Evolutionary conservation across 2,797 vertebrate genomes (phyloP).

Genomic region (Danio aesculapii): DNA sequence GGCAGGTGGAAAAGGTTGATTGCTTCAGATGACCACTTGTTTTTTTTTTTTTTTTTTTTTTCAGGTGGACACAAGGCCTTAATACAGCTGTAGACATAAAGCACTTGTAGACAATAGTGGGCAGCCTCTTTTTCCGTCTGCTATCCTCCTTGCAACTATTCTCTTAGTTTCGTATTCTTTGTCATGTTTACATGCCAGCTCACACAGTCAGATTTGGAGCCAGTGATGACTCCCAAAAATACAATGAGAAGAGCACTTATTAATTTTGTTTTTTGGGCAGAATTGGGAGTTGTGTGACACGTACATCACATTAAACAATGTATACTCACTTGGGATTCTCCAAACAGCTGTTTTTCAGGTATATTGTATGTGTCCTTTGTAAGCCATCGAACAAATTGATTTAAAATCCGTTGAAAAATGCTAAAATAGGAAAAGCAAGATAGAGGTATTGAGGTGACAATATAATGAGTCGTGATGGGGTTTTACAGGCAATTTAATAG

Average conservation of each 20-base stretch:
- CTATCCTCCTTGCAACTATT: background rate
- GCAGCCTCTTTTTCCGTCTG: background rate
- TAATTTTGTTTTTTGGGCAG: slow-evolving; percentile 54
- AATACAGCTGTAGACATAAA: no score
- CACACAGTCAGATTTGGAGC: slow-evolving; percentile 53
- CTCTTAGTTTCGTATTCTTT: slow-evolving; percentile 35
- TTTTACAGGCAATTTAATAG: background rate
- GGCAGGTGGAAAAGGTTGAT: no score
- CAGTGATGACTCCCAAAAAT: slow-evolving; percentile 32
- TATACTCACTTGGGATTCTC: slow-evolving; percentile 46
- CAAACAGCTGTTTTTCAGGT: slow-evolving; percentile 8
- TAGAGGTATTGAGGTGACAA: background rate
- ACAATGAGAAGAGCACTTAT: slow-evolving; percentile 51
- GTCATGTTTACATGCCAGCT: slow-evolving; percentile 47
- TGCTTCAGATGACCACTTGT: no score
- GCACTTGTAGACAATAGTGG: slow-evolving; percentile 11
- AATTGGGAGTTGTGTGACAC: slow-evolving; percentile 18
- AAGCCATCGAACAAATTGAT: slow-evolving; percentile 54
- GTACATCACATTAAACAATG: slow-evolving; percentile 40
- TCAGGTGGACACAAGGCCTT: no score
- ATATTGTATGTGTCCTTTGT: background rate
- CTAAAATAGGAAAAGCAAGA: background rate
- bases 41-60: no score
- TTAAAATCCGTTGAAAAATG: background rate
- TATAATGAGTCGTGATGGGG: background rate